Conservation (phyloP, 2,113 vertebrate species). For the Bubalus kerabau region DNA sequence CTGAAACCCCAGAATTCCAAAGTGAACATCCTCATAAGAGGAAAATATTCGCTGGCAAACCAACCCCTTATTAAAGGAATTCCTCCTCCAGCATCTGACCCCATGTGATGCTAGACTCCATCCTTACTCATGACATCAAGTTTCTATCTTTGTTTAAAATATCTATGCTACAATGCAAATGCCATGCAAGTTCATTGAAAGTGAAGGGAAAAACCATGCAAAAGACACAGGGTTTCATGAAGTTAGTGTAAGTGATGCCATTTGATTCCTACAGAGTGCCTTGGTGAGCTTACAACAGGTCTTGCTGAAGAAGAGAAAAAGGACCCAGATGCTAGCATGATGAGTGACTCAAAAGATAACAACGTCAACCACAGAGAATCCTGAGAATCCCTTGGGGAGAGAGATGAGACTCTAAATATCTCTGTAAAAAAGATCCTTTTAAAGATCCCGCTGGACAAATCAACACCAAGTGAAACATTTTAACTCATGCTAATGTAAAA, state of each 20-base stretch:
- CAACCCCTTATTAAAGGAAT: not conserved
- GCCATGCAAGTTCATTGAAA: not conserved
- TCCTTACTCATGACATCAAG: not conserved
- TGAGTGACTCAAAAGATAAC: not conserved
- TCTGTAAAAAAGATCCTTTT: not conserved
- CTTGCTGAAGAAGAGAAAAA: not conserved
- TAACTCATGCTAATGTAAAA: accelerated
- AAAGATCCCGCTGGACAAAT: not conserved
- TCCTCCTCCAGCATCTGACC: not conserved
- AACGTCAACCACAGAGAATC: not conserved
- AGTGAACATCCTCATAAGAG: not conserved
- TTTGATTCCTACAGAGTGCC: not conserved
- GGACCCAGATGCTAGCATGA: not conserved
- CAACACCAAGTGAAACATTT: not conserved
- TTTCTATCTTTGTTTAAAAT: not conserved
- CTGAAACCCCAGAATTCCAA: not conserved
- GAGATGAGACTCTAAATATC: not conserved
- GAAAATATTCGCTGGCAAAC: not conserved
- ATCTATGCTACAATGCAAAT: not conserved
- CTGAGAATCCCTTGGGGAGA: not conserved
- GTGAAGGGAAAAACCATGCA: not conserved
- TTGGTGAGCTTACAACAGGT: not conserved
- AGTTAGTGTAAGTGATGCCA: accelerated
- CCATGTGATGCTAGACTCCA: not conserved
- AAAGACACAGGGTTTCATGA: not conserved